A percentile compares a stretch with the other conserved stretches of the same genome.
These are phyloP conservation scores for Cyphomyrmex costatus DNA, from an alignment of 1,140 invertebrate genomes.

Conservation along the genomic window DNA sequence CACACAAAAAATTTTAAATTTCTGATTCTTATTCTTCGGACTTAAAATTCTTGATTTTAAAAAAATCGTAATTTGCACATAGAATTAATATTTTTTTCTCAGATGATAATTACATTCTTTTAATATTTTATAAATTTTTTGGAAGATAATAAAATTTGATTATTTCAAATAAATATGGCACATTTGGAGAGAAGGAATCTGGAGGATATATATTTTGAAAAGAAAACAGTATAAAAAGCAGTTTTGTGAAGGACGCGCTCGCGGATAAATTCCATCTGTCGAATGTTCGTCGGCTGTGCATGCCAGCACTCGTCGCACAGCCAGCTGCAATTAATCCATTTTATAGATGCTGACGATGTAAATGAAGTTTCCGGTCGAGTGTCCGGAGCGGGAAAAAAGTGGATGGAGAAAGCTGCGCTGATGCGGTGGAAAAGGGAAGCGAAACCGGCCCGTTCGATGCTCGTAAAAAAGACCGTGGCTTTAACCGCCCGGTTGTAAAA, in stretches of 20 bases:
- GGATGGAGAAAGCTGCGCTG: background rate
- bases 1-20: background rate
- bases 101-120: background rate
- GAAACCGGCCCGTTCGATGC: conserved; percentile 55
- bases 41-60: background rate
- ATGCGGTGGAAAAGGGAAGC: conserved; percentile 9
- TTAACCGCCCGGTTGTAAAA: conserved; percentile 69
- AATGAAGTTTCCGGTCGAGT: conserved; percentile 72
- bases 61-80: background rate
- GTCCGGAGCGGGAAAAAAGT: conserved; percentile 43
- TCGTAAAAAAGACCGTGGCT: conserved; percentile 72
- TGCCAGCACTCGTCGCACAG: conserved; percentile 62
- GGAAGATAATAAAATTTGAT: background rate
- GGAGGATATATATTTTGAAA: background rate
- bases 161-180: background rate
- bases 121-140: background rate
- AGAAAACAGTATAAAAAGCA: background rate
- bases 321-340: conserved; percentile 76
- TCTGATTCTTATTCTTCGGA: background rate
- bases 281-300: conserved; percentile 53
- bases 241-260: conserved; percentile 7
- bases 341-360: conserved; percentile 76
- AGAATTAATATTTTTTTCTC: background rate
- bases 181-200: background rate
- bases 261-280: conserved; percentile 69